phyloP scores from a whole-genome alignment of 2,888 invertebrate species.

The Strigamia maritima region DNA sequence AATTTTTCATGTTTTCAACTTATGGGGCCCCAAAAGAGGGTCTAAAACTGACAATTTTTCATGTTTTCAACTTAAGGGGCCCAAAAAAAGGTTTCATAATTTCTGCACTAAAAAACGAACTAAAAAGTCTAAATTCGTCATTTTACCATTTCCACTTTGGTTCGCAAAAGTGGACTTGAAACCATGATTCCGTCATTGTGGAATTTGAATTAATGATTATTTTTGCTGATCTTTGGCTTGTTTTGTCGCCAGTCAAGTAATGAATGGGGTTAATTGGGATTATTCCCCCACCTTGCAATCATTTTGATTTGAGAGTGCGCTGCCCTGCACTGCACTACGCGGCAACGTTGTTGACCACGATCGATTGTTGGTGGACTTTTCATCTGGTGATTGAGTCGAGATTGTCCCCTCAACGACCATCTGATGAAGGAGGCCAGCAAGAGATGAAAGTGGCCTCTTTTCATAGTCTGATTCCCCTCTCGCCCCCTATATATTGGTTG shows the following conservation, averaged over 20 bases:
- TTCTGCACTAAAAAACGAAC: no score
- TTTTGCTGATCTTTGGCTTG: neutral
- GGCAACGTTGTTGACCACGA: neutral
- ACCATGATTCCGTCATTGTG: no score
- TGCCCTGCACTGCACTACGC: no score
- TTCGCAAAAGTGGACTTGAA: no score
- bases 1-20: no score
- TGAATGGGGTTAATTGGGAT: conserved; percentile 10
- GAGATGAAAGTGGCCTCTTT: conserved; percentile 12
- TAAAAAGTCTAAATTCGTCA: no score
- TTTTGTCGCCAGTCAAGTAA: neutral
- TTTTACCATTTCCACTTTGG: no score
- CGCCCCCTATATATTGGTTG: neutral
- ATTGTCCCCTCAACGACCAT: conserved; percentile 26
- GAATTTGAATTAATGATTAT: no score
- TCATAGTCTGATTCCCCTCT: neutral
- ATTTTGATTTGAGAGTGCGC: neutral
- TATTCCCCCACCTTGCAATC: neutral
- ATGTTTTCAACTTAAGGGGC: no score
- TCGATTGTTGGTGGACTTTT: neutral
- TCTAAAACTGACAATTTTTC: no score
- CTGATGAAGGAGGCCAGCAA: conserved; percentile 10
- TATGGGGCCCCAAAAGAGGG: no score
- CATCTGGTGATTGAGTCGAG: conserved; percentile 15
- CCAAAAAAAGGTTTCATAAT: no score